Evolutionary conservation across 2,797 vertebrate species (phyloP), one percentile per base, ranked within the genome.

Genomic region (Myripristis jacobus): DNA sequence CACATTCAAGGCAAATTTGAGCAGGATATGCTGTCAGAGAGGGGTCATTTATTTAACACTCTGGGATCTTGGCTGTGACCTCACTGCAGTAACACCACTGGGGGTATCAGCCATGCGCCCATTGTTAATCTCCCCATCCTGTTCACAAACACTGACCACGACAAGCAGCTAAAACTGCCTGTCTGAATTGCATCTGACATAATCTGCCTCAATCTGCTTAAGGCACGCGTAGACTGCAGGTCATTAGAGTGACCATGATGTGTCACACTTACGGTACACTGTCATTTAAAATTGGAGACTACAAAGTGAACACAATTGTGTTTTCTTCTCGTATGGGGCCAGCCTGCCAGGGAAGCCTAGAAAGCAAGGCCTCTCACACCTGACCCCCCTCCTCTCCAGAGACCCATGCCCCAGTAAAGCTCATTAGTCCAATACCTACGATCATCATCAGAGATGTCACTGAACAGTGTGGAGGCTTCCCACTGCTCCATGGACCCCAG

Each of bases 361-460:
- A 89, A 86, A 84, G 75, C 79, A 74, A 66, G 81, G 79, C 87
- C 90, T 84, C 87, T 90, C 88, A 88, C 87, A 88, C 88, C 88
- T 88, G 78, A 86, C 84, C 77, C 86, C 77, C 83, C 86, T 86
- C 75, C 77, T 84, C 82, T 83, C 75, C 79, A 76, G 86, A 87
- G 88, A 90, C 84, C 87, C 89, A 82, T 91, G 92, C 88, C 90
- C 89, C 88, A 89, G 92, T 91, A 93, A 93, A 93, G 92, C 91
- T 93, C 93, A 93, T 94, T 94, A 93, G 90, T 93, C 91, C 91
- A 92, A 94, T 94, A 93, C 89, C 90, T 92, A 87, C 82, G 90
- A 85, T 92, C 89, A 93, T 92, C 92, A 89, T 93, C 91, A 92
- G 89, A 93, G 88, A 93, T 93, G 93, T 92, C 91, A 90, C 88